phyloP scores from a whole-genome alignment of 2,888 invertebrate species.

The Drosophila rubida region DNA sequence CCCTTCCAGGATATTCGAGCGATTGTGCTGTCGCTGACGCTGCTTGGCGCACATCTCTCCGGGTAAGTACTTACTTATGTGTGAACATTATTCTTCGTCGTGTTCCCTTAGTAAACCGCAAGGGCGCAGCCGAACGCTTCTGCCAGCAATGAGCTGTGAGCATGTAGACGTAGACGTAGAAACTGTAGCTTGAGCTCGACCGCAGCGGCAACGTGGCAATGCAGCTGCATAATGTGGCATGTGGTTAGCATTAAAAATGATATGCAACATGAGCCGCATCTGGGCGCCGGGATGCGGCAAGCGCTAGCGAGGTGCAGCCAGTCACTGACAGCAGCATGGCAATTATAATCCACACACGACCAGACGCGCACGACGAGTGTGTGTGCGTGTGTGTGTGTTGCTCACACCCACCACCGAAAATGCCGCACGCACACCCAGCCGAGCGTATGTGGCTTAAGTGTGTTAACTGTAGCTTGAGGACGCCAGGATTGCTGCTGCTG shows the following conservation, averaged over 20 bases:
- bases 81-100: slow-evolving; percentile 76
- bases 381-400: too few relatives aligned
- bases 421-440: slow-evolving; percentile 45
- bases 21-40: slow-evolving; percentile 1
- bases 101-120: slow-evolving; percentile 68
- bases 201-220: slow-evolving; percentile 73
- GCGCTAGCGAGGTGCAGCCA: slow-evolving; percentile 59
- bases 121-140: slow-evolving; percentile 33
- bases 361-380: slow-evolving; percentile 46
- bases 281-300: slow-evolving; percentile 24
- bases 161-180: slow-evolving; percentile 2
- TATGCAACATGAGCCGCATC: slow-evolving; percentile 73
- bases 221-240: slow-evolving; percentile 79
- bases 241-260: slow-evolving; percentile 82
- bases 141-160: slow-evolving; percentile 19
- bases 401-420: slow-evolving; percentile 29
- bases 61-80: slow-evolving; percentile 73
- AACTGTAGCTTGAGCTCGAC: slow-evolving; percentile 51
- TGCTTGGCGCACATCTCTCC: slow-evolving; percentile 34
- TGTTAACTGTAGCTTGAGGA: slow-evolving; percentile 60
- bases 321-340: slow-evolving; percentile 78
- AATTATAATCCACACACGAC: slow-evolving; percentile 79
- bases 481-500: slow-evolving; percentile 14
- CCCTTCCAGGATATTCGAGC: slow-evolving; percentile 30
- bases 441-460: slow-evolving; percentile 68